Conservation (phyloP, 1,140 invertebrate species). For the Pantala flavescens region DNA sequence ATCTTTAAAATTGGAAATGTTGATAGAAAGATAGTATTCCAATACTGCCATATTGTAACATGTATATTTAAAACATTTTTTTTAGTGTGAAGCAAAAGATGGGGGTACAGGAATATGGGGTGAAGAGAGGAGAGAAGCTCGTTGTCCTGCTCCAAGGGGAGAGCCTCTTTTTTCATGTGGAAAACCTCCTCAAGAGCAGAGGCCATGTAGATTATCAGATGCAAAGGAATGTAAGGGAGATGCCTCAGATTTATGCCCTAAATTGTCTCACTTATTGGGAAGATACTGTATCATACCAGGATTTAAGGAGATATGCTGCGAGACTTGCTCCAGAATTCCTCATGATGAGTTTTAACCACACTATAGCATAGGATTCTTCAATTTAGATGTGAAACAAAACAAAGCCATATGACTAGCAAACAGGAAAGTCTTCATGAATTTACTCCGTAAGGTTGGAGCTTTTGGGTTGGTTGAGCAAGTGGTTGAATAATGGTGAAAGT, state of each 20-base stretch:
- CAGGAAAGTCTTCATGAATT: too few relatives aligned
- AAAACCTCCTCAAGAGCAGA: conserved; percentile 32
- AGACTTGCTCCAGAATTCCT: conserved; percentile 32
- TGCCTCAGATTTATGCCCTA: conserved; percentile 37
- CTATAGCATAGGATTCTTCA: too few relatives aligned
- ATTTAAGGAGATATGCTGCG: conserved; percentile 45
- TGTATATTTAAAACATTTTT: neutral
- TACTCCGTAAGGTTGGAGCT: too few relatives aligned
- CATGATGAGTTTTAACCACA: neutral
- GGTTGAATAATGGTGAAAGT: too few relatives aligned
- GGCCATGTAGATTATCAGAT: conserved; percentile 30
- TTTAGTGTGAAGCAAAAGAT: neutral
- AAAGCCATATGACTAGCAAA: too few relatives aligned
- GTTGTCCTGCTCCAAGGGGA: conserved; percentile 35
- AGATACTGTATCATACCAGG: conserved; percentile 42
- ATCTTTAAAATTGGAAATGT: too few relatives aligned
- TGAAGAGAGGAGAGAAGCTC: conserved; percentile 33
- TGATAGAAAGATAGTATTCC: too few relatives aligned
- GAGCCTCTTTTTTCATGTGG: conserved; percentile 40
- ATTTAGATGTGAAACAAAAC: too few relatives aligned
- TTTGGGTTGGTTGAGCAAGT: too few relatives aligned
- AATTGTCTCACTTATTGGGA: conserved; percentile 32
- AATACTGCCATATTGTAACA: too few relatives aligned
- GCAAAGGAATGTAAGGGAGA: conserved; percentile 32
- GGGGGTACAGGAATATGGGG: conserved; percentile 26